These are phyloP conservation scores for Cheilosia vernalis DNA, from an alignment of 2,888 invertebrate species.

Conservation along the genomic window DNA sequence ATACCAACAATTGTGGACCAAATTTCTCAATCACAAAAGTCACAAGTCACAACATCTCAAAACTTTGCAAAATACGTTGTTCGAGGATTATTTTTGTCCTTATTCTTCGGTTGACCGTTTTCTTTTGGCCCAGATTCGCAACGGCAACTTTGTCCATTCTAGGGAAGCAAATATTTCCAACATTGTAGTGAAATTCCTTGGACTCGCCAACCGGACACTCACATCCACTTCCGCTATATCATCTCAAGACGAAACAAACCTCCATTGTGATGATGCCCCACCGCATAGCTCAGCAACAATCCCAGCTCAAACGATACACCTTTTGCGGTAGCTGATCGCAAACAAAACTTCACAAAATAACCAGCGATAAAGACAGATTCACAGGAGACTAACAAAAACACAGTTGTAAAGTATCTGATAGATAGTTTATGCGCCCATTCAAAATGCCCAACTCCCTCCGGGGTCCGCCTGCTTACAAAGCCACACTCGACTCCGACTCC, in stretches of 20 bases:
- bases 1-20: no score
- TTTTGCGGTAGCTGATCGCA: constrained; percentile 70
- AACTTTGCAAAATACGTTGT: no score
- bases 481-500: neutral
- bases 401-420: constrained; percentile 64
- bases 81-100: no score
- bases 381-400: constrained; percentile 16
- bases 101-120: no score
- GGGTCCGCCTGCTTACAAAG: constrained; percentile 11
- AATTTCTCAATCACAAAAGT: no score
- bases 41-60: no score
- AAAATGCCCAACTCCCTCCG: constrained; percentile 45
- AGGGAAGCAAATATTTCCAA: no score
- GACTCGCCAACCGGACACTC: constrained; percentile 53
- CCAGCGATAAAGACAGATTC: constrained; percentile 46
- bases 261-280: constrained; percentile 20
- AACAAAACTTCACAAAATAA: constrained; percentile 62
- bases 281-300: constrained; percentile 29
- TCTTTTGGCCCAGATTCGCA: no score
- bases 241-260: constrained; percentile 18
- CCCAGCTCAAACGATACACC: constrained; percentile 47
- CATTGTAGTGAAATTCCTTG: constrained; percentile 15
- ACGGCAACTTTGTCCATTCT: no score
- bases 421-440: constrained; percentile 72
- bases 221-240: constrained; percentile 58